Conservation (phyloP, 2,797 vertebrate species). For the Dryobates pubescens region DNA sequence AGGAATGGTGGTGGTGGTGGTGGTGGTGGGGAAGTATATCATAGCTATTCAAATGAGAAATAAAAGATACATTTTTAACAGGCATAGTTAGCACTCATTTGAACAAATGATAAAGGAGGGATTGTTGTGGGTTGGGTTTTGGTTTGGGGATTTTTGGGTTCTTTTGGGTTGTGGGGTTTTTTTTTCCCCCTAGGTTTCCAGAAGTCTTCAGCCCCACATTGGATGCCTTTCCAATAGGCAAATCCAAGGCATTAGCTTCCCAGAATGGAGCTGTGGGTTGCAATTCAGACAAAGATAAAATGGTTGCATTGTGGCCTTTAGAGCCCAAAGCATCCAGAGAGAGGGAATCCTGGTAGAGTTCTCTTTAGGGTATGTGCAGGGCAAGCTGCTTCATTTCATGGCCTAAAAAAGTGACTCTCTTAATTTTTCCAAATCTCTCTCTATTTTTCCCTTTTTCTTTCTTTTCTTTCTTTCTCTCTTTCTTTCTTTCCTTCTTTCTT, state of each 20-base stretch:
- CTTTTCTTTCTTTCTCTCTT: no score
- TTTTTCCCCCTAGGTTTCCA: conserved; percentile 32
- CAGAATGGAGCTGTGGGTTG: neutral
- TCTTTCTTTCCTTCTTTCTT: neutral
- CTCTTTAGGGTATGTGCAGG: neutral
- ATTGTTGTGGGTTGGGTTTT: neutral
- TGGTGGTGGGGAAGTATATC: neutral
- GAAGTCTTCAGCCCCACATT: neutral
- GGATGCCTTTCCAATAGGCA: conserved; percentile 32
- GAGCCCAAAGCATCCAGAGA: neutral
- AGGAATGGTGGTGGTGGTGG: neutral
- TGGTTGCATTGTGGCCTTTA: neutral
- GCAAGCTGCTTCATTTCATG: neutral
- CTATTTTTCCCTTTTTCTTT: neutral
- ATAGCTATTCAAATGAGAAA: conserved; percentile 64
- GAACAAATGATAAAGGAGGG: conserved; percentile 45
- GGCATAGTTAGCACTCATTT: conserved; percentile 48
- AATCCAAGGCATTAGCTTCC: neutral
- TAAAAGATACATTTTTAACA: conserved; percentile 64
- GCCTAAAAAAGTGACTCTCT: neutral
- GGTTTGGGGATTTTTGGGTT: no score
- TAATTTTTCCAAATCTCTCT: no score
- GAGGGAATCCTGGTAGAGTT: neutral
- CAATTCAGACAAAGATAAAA: conserved; percentile 41
- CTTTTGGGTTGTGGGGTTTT: no score